Evolutionary conservation across 92 coral and sea anemone species (phyloP).

Genomic region (Chrysogorgia sp.): DNA sequence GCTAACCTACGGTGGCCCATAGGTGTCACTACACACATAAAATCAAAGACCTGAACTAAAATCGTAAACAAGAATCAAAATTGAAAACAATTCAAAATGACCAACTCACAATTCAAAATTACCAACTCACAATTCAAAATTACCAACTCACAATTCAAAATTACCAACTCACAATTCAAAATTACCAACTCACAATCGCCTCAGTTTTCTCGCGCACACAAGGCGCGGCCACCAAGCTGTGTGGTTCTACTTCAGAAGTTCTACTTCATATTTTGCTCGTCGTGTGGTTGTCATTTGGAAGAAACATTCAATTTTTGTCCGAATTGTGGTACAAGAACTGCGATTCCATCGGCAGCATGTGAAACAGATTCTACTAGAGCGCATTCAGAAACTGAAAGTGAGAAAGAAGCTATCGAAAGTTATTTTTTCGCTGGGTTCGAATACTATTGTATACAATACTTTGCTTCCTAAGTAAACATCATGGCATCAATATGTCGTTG

Average conservation of each 20-base stretch:
- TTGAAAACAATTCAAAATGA: conserved; percentile 32
- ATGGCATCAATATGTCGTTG: conserved; percentile 40
- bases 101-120: conserved; percentile 40
- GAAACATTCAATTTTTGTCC: conserved; percentile 39
- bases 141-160: background rate
- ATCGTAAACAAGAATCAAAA: conserved; percentile 36
- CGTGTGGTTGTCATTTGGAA: conserved; percentile 13
- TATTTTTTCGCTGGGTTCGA: conserved; percentile 43
- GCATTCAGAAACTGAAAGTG: background rate
- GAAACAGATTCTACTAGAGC: background rate
- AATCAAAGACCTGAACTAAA: background rate
- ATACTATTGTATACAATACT: conserved; percentile 30
- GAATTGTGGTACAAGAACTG: conserved; percentile 26
- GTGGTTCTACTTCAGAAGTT: too few species aligned
- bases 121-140: conserved; percentile 15
- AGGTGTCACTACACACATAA: conserved; percentile 7
- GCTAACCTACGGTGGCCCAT: conserved; percentile 10
- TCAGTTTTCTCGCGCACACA: conserved; percentile 21
- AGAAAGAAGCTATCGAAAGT: conserved; percentile 29
- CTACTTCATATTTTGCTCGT: conserved; percentile 26
- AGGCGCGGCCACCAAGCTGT: background rate
- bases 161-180: background rate
- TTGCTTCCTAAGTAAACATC: conserved; percentile 41
- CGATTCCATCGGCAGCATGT: background rate
- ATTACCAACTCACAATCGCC: conserved; percentile 3